Conservation (phyloP, 2,888 invertebrate genomes). For the Cephonodes hylas region DNA sequence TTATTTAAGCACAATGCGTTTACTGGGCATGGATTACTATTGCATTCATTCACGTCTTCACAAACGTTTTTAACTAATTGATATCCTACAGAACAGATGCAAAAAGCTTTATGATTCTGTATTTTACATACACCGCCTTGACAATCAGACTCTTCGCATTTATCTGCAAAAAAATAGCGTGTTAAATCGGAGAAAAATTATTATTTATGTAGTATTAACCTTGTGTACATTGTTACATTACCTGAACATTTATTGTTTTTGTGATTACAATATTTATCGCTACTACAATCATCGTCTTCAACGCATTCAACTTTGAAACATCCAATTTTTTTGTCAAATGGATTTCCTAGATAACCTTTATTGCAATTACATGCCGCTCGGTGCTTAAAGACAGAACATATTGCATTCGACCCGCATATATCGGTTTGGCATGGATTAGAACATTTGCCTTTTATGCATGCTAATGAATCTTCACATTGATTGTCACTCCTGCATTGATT, state of each 20-base stretch:
- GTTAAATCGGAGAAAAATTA: neutral
- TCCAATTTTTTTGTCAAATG: conserved; percentile 87
- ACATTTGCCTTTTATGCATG: conserved; percentile 89
- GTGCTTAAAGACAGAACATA: conserved; percentile 88
- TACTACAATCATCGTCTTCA: conserved; percentile 87
- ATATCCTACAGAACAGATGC: conserved; percentile 89
- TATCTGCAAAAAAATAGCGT: conserved; percentile 78
- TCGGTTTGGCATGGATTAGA: conserved; percentile 88
- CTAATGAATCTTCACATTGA: conserved; percentile 88
- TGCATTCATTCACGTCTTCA: conserved; percentile 91
- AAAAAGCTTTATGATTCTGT: conserved; percentile 85
- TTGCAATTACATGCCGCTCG: conserved; percentile 88
- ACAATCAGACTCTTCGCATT: conserved; percentile 89
- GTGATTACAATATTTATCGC: conserved; percentile 87
- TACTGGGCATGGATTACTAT: conserved; percentile 87
- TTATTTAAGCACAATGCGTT: conserved; percentile 89
- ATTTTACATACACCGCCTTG: conserved; percentile 90
- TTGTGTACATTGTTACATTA: conserved; percentile 39
- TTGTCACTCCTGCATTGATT: conserved; percentile 87
- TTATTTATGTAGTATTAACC: neutral
- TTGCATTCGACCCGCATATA: conserved; percentile 88
- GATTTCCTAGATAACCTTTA: conserved; percentile 90
- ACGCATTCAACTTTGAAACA: conserved; percentile 95
- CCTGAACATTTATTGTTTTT: conserved; percentile 89
- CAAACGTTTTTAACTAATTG: conserved; percentile 84